Evolutionary conservation across 1,140 invertebrate species (phyloP), one percentile per base, ranked within the genome.

Genomic region (Aphis craccivora): DNA sequence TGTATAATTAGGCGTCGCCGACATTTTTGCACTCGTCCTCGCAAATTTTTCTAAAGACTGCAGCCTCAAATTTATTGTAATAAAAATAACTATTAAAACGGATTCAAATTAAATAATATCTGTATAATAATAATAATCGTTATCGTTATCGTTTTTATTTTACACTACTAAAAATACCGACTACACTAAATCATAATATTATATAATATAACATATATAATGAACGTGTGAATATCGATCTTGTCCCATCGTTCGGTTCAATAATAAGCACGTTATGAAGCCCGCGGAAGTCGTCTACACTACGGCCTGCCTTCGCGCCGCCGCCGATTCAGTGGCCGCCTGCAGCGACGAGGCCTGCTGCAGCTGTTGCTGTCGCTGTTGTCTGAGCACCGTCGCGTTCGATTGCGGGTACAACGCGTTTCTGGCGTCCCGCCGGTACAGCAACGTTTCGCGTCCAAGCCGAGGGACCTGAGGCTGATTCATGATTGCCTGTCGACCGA

Each of bases 401-500:
- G 37, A 43, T 81, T 60, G 53, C n/a, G 22, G 67, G 60, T 81
- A 92, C 40, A 53, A 40, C 88, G 88, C 51, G 67, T 48, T 92
- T 9, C 91, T 51, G 45, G 91, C 67, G 67, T 92, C 91, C 11
- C 91, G 91, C 25, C 81, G 76, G 48, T 53, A 93, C 37, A 55
- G 43, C 20, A 48, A 18, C 90, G 90, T 48, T 43, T 92, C 23
- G 25, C 91, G 91, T 35, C 76, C 76, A 37, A 93, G 45, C 23
- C 91, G 30, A 14, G 91, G 76, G 22, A 53, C 45, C 30, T 92
- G 91, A 0, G 81, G 91, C 35, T 22, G 91, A 35, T n/a, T 23
- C 76, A 90, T 90, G 53, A 55, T 14, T n/a, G 22, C 90, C 48
- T 91, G 93, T 8, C 94, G 93, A n/a, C 94, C 94, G 55, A 94